Evolutionary conservation across 2,888 invertebrate species (phyloP).

Genomic region (Amphimallon solstitiale): DNA sequence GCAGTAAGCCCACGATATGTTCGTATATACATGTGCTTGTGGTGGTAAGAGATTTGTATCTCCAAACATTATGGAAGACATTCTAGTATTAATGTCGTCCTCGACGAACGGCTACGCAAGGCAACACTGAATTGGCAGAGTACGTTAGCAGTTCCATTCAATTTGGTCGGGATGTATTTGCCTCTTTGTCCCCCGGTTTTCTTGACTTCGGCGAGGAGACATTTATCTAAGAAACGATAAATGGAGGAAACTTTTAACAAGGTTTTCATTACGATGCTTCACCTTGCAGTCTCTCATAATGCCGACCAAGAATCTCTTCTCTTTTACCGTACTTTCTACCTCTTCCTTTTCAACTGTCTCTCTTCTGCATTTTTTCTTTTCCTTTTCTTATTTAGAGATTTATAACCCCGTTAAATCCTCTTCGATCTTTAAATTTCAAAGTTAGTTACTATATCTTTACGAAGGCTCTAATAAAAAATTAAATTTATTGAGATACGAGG

Average conservation of each 20-base stretch:
- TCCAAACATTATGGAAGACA: conserved; percentile 42
- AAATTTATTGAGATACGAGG: conserved; percentile 9
- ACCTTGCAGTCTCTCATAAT: conserved; percentile 53
- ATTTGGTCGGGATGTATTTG: conserved; percentile 55
- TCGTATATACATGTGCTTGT: too few relatives aligned
- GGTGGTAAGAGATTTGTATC: too few relatives aligned
- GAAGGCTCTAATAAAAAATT: conserved; percentile 11
- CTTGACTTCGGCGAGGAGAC: conserved; percentile 55
- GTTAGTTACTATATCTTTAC: conserved; percentile 10
- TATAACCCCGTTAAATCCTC: conserved; percentile 36
- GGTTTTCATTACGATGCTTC: conserved; percentile 58
- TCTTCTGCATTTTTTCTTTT: neutral
- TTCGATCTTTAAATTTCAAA: conserved; percentile 34
- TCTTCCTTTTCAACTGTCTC: conserved; percentile 3
- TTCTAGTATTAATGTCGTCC: conserved; percentile 48
- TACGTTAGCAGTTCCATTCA: conserved; percentile 55
- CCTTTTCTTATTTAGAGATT: conserved; percentile 38
- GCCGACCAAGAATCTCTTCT: conserved; percentile 47
- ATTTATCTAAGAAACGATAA: conserved; percentile 58
- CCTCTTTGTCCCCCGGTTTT: conserved; percentile 51
- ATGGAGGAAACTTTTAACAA: conserved; percentile 60
- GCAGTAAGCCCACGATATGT: too few relatives aligned
- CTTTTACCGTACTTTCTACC: neutral
- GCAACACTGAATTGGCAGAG: conserved; percentile 28
- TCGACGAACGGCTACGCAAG: conserved; percentile 45